Percentiles rank a stretch among this genome's conserved stretches.
phyloP scores from a whole-genome alignment of 2,888 invertebrate genomes.

The Caenorhabditis parvicauda region DNA sequence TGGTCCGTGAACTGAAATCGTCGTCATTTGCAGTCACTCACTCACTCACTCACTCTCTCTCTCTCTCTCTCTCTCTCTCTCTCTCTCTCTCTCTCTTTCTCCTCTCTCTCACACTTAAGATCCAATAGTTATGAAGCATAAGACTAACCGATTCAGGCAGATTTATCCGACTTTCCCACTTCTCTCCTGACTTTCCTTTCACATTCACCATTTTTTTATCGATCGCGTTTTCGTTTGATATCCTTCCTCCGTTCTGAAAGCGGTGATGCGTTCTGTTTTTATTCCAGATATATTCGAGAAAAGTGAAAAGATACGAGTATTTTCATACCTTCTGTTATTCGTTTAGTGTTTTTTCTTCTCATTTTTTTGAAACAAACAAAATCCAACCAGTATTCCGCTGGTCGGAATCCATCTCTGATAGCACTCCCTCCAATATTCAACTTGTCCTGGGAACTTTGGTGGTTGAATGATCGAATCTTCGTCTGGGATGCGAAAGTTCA shows the following conservation, averaged over 20 bases:
- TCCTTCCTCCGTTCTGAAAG: slow-evolving; percentile 4
- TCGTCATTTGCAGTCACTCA: no score
- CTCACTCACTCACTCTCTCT: no score
- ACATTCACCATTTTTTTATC: slow-evolving; percentile 20
- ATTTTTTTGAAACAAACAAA: no score
- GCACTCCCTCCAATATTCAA: slow-evolving; percentile 39
- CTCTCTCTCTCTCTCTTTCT: no score
- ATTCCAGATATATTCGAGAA: not conserved
- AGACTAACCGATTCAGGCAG: slow-evolving; percentile 11
- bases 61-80: no score
- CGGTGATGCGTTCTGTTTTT: no score
- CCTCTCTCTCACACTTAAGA: no score
- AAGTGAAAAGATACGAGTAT: not conserved
- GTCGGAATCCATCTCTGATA: slow-evolving; percentile 39
- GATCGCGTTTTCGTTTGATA: slow-evolving; percentile 8
- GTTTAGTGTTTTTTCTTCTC: no score
- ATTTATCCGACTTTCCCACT: slow-evolving; percentile 14
- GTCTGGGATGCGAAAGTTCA: no score
- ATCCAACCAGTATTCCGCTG: slow-evolving; percentile 16
- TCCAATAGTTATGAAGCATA: no score
- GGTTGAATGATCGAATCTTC: slow-evolving; percentile 39
- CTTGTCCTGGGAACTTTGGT: slow-evolving; percentile 22
- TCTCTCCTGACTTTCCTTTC: slow-evolving; percentile 6
- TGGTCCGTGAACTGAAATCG: no score
- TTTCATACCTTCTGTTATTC: no score